These are phyloP conservation scores for Paralichthys olivaceus DNA, from an alignment of 2,113 vertebrate species.

Conservation along the genomic window DNA sequence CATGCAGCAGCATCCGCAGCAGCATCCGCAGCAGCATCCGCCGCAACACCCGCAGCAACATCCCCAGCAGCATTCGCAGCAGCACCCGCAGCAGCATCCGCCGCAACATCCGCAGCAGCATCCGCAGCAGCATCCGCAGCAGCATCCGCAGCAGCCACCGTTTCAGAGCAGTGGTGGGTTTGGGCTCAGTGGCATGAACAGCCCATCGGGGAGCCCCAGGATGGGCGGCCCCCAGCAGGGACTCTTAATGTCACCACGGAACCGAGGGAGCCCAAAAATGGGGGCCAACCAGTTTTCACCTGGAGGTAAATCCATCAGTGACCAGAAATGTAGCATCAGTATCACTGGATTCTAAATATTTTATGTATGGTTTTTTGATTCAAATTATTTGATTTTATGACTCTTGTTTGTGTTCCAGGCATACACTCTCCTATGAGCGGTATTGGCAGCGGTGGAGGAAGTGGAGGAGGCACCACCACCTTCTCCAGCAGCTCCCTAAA, in stretches of 20 bases:
- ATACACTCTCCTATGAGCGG: conserved; percentile 94
- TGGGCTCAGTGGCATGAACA: conserved; percentile 88
- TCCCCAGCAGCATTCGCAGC: conserved; percentile 79
- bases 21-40: conserved; percentile 77
- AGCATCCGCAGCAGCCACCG: conserved; percentile 78
- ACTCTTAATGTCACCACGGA: conserved; percentile 92
- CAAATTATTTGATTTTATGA: not conserved
- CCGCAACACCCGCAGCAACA: conserved; percentile 79
- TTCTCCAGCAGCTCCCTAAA: conserved; percentile 98
- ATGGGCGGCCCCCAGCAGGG: conserved; percentile 89
- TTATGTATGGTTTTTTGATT: not conserved
- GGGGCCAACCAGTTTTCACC: conserved; percentile 94
- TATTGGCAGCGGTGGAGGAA: conserved; percentile 82
- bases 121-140: not conserved
- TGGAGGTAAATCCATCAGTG: conserved; percentile 83
- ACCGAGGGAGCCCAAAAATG: conserved; percentile 97
- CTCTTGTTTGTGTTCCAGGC: conserved; percentile 76
- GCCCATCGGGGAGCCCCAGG: conserved; percentile 91
- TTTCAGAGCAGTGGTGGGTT: conserved; percentile 88
- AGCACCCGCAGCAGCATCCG: conserved; percentile 81
- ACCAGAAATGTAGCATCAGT: not conserved
- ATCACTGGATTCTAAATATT: not conserved
- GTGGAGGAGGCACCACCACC: conserved; percentile 78
- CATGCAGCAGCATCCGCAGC: conserved; percentile 84
- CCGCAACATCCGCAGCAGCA: conserved; percentile 83